These are phyloP conservation scores for Natrix natrix DNA, from an alignment of 2,797 vertebrate genomes.

Conservation along the genomic window DNA sequence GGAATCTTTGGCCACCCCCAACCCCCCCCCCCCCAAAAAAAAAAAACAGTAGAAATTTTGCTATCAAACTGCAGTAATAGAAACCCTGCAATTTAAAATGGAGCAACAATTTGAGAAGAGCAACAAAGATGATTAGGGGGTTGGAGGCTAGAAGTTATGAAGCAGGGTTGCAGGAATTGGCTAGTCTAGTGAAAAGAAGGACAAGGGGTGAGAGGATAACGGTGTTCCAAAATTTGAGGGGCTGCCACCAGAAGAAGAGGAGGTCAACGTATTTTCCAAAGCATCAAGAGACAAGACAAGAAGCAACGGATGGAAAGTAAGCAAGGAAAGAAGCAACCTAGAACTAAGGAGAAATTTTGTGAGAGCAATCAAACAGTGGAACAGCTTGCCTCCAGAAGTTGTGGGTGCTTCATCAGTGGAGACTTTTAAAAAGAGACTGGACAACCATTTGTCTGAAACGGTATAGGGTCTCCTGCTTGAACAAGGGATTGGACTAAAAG, in stretches of 20 bases:
- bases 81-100: not conserved
- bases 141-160: not conserved
- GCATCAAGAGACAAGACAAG: not conserved
- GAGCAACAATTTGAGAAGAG: not conserved
- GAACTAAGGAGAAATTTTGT: not conserved
- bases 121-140: not conserved
- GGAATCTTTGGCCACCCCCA: not conserved
- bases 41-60: not conserved
- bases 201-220: not conserved
- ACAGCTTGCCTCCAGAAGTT: not conserved
- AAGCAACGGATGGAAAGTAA: not conserved
- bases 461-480: not conserved
- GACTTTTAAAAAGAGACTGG: not conserved
- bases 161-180: not conserved
- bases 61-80: not conserved
- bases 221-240: not conserved
- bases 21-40: not conserved
- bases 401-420: not conserved
- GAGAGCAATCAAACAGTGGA: not conserved
- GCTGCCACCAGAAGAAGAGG: not conserved
- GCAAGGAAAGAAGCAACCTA: not conserved
- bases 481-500: not conserved
- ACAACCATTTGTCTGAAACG: not conserved
- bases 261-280: not conserved
- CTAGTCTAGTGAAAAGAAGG: not conserved